Percentiles rank a stretch among this genome's conserved stretches.
Conservation (phyloP, 2,888 invertebrate species). For the Ephialtes manifestator region DNA sequence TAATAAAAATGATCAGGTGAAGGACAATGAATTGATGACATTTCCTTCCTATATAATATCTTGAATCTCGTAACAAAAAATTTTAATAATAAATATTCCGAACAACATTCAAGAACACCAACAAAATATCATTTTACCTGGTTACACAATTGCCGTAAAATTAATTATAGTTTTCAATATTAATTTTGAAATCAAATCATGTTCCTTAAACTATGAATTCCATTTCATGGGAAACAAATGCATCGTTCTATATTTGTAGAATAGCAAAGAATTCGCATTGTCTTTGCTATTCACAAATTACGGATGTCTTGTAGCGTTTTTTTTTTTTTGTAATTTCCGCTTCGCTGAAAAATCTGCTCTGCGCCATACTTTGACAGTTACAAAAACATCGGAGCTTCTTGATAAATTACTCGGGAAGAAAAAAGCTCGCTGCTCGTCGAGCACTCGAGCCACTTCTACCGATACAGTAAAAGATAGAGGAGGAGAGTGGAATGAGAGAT, state of each 20-base stretch:
- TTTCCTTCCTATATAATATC: neutral
- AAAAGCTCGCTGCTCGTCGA: conserved; percentile 72
- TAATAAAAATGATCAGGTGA: neutral
- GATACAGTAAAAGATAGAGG: conserved; percentile 56
- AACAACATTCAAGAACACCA: neutral
- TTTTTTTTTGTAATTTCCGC: conserved; percentile 31
- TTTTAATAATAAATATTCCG: neutral
- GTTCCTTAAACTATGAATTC: neutral
- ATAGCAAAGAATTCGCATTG: neutral
- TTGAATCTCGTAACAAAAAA: neutral
- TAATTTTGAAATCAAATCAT: neutral
- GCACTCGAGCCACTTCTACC: conserved; percentile 73
- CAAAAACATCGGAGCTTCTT: conserved; percentile 81
- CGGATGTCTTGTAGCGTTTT: conserved; percentile 23
- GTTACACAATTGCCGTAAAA: neutral
- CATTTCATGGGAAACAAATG: neutral
- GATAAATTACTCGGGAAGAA: conserved; percentile 82
- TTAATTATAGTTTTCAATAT: neutral
- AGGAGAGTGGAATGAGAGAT: conserved; percentile 59
- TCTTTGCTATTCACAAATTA: neutral
- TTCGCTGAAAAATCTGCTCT: conserved; percentile 24
- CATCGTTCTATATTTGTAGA: neutral
- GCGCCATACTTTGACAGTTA: conserved; percentile 77
- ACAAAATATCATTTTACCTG: neutral
- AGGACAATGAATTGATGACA: neutral